Base-by-base conservation (phyloP, 2,888 invertebrate species). In the Protonemura montana region DNA sequence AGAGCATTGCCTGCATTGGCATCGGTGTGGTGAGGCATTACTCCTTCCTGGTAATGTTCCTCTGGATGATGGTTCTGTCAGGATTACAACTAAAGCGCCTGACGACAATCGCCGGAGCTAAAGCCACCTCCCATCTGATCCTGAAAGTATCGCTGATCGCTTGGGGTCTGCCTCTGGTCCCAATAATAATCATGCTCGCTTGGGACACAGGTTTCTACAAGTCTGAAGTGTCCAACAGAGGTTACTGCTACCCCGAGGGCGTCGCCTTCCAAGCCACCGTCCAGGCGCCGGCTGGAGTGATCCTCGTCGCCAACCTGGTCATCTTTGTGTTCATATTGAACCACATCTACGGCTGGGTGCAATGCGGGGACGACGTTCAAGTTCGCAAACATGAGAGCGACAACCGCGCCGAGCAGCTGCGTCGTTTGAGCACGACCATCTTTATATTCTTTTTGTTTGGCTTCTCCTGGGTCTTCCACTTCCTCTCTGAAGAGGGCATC, bases 231-330 rank as follows among this genome's bases (percentile, higher is more conserved):
- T 7, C n/a, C 26, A 80, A 80, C 80, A 25, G 80, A 25, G 80
- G 80, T 26, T 80, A 80, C 27, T 80, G 80, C 27, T 80, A 80
- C 28, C 80, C 80, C 16, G 80, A 80, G 28, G 80, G 80, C 26
- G 27, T 27, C 16, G 28, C 80, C 3, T 80, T 80, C 80, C 26
- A 80, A 28, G 27, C 27, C 3, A 27, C 80, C 16, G 80, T 80
- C 26, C 80, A 80, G 27, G 5, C 3, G 6, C 80, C 80, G 13
- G 80, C 80, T 16, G 80, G 27, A 25, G 16, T 80, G 3, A 80
- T 80, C 28, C 80, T 80, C 28, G 80, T 80, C 13, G 27, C 28
- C 6, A 80, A 80, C 28, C 16, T 27, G 27, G 10, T 80, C 3
- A 25, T 80, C 27, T 80, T 27, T 27, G 16, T 27, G 3, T 16